Percentiles rank a stretch among this genome's conserved stretches.
These are phyloP conservation scores for Perca fluviatilis DNA, from an alignment of 2,113 vertebrate genomes.

Conservation along the genomic window DNA sequence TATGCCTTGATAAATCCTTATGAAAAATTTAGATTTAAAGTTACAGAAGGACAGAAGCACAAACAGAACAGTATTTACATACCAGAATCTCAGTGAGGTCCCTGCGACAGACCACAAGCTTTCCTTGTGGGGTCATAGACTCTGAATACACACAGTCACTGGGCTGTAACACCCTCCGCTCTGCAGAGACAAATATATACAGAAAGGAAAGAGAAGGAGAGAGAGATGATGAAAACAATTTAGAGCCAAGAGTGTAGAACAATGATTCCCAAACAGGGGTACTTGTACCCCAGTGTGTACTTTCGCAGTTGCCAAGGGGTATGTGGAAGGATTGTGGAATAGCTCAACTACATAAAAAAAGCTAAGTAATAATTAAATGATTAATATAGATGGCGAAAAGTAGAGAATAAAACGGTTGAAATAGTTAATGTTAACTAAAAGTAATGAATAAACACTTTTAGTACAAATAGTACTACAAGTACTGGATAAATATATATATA, in stretches of 20 bases:
- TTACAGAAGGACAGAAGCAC: not conserved
- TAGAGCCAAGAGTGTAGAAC: not conserved
- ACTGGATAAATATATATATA: not conserved
- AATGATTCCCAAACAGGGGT: not conserved
- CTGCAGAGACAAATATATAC: conserved; percentile 76
- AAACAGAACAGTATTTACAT: conserved; percentile 38
- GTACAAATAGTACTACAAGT: not conserved
- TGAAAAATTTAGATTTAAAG: not conserved
- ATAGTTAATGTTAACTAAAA: not conserved
- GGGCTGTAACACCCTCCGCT: conserved; percentile 91
- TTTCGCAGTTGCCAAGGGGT: not conserved
- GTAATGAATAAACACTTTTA: not conserved
- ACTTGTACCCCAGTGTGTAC: not conserved
- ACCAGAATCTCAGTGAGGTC: conserved; percentile 94
- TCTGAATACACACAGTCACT: conserved; percentile 92
- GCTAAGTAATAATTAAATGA: not conserved
- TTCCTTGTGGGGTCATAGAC: conserved; percentile 89
- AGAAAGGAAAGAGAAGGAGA: not conserved
- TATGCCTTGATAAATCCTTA: not conserved
- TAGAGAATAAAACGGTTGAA: not conserved
- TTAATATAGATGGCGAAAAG: not conserved
- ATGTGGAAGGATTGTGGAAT: not conserved
- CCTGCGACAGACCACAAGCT: conserved; percentile 91
- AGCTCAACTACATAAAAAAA: not conserved
- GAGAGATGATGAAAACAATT: conserved; percentile 9